These are phyloP conservation scores for Bombylius major DNA, from an alignment of 2,888 invertebrate species.

Conservation along the genomic window DNA sequence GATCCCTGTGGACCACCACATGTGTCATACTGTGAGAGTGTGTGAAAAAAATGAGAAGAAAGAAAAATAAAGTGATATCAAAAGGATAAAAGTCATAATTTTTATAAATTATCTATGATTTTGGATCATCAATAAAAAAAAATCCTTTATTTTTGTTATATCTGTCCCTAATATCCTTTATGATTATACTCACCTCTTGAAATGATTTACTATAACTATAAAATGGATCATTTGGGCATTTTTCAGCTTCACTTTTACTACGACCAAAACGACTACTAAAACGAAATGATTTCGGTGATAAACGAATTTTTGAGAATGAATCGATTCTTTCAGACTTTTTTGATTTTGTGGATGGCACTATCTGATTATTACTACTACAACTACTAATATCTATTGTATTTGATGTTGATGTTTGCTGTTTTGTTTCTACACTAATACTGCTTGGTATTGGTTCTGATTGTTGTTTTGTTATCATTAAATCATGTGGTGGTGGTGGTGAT, in stretches of 20 bases:
- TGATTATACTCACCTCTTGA: conserved; percentile 26
- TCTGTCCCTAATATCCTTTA: neutral
- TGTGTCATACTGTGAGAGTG: conserved; percentile 26
- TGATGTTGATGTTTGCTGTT: neutral
- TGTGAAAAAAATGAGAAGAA: neutral
- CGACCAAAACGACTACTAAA: conserved; percentile 35
- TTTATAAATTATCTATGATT: neutral
- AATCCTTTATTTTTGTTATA: too few species aligned
- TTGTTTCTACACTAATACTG: neutral
- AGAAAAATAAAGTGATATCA: neutral
- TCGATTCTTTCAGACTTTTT: conserved; percentile 31
- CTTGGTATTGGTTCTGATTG: neutral
- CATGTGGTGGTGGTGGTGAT: conserved; percentile 15
- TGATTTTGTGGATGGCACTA: neutral
- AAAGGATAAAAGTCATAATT: neutral
- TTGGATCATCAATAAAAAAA: too few species aligned
- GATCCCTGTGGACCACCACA: conserved; percentile 51
- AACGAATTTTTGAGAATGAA: conserved; percentile 31
- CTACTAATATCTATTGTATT: neutral
- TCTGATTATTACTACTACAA: neutral
- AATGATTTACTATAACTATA: conserved; percentile 34
- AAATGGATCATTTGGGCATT: conserved; percentile 29
- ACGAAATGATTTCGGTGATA: conserved; percentile 34
- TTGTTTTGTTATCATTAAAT: neutral
- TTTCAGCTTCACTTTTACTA: conserved; percentile 34